Base-by-base conservation (phyloP, 2,888 invertebrate species). In the Anoncus sp. region DNA sequence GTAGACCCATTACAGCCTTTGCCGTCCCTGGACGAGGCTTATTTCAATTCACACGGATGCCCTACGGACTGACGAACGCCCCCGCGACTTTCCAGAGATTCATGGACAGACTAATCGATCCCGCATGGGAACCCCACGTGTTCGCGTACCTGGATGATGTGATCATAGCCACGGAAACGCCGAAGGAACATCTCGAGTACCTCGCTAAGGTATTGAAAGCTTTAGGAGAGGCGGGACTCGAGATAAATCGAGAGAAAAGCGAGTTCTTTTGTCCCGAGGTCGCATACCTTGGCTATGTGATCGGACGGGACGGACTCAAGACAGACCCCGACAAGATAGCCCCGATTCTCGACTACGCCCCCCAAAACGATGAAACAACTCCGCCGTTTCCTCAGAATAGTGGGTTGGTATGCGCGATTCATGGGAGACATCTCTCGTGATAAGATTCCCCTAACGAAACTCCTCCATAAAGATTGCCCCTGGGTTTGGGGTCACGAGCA, bases 11-110 rank as follows among this genome's bases (percentile, higher is more conserved):
- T 10, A 87, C 87, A 6, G 87, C 88, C 1, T 89, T 88, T 59
- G 83, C 84, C 0, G 83, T 87, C 6, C 86, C 86, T 0, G 80
- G 78, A 12, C 53, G 82, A 27, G 87, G 85, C 5, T 75, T 83
- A 66, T 87, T 75, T 53, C 83, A 88, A 14, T 89, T 88, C 62
- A 73, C 51, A 5, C 71, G 82, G 7, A 81, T 87, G 83, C 87
- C 85, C 0, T 87, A 86, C 60, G 75, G 87, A 69, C 69, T 86
- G 71, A 73, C 81, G 77, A 62, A 84, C 53, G 83, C 82, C 0
- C 85, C 87, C 0, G 84, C 86, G 3, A 85, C 85, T 0, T 88
- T 82, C 6, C 83, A 83, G 51, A 35, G 85, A 2, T 51, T 85
- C 7, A 78, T 85, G 69, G 83, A 84, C 65, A 70, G 77, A 31